phyloP scores from a whole-genome alignment of 2,113 vertebrate genomes.

The Nipponia nippon region DNA sequence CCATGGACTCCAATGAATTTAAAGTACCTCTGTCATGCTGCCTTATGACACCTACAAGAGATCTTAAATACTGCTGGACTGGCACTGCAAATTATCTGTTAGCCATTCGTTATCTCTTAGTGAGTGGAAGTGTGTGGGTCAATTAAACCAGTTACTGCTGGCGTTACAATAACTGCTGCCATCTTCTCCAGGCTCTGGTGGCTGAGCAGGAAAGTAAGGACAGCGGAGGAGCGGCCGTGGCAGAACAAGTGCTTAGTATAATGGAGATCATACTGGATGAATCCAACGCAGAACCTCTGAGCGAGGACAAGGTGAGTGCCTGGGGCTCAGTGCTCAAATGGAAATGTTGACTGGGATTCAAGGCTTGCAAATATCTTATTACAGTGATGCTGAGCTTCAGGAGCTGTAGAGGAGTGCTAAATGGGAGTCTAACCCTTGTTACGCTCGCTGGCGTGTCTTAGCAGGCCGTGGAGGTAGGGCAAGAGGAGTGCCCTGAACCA shows the following conservation, averaged over 20 bases:
- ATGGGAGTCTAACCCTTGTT: not conserved
- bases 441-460: not conserved
- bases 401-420: not conserved
- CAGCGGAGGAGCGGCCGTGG: constrained; percentile 93
- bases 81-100: not conserved
- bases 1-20: not conserved
- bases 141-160: not conserved
- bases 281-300: constrained; percentile 93
- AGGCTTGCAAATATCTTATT: not conserved
- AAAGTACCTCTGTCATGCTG: not conserved
- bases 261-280: constrained; percentile 99
- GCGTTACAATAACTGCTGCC: not conserved
- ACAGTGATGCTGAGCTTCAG: not conserved
- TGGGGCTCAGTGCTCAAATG: not conserved
- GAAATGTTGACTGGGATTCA: not conserved
- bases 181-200: constrained; percentile 82
- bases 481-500: not conserved
- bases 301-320: constrained; percentile 90
- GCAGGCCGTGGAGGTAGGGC: constrained; percentile 5
- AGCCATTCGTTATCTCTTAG: not conserved
- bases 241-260: constrained; percentile 97
- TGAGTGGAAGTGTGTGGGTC: not conserved
- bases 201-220: constrained; percentile 98
- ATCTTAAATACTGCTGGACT: not conserved
- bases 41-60: accelerated